phyloP scores from a whole-genome alignment of 2,797 vertebrate species.

The Alfaro cultratus region DNA sequence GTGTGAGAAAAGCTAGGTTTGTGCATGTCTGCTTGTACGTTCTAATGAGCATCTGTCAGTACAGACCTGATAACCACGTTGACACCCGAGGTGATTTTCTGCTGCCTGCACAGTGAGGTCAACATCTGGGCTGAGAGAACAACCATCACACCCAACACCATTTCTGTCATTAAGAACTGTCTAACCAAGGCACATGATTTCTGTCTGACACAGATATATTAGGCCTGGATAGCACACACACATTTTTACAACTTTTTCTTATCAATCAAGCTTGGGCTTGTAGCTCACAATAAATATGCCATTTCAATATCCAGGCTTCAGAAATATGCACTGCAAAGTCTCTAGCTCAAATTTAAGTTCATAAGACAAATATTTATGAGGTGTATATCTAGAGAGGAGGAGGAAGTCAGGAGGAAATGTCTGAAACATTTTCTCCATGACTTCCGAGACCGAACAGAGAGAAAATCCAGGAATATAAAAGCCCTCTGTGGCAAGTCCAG shows the following conservation, averaged over 20 bases:
- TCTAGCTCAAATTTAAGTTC: background rate
- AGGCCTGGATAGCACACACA: background rate
- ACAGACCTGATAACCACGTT: constrained; percentile 64
- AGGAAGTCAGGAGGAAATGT: background rate
- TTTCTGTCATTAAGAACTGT: constrained; percentile 40
- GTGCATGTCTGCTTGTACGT: constrained; percentile 57
- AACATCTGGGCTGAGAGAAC: constrained; percentile 80
- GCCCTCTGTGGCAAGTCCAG: background rate
- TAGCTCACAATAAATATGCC: background rate
- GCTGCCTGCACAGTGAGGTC: constrained; percentile 74
- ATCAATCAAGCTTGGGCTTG: background rate
- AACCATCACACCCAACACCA: constrained; percentile 58
- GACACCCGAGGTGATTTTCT: constrained; percentile 74
- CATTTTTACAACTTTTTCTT: background rate
- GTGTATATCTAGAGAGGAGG: background rate
- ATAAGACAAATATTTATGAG: background rate
- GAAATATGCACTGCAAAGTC: background rate
- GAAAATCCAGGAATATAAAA: background rate
- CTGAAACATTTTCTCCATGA: background rate
- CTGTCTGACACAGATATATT: constrained; percentile 8
- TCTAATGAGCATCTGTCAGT: constrained; percentile 81
- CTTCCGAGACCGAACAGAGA: background rate
- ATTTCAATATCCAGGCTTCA: background rate
- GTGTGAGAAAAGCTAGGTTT: constrained; percentile 16
- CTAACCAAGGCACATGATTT: background rate